Evolutionary conservation across 1,140 invertebrate species (phyloP).

Genomic region (Dendroctonus valens): DNA sequence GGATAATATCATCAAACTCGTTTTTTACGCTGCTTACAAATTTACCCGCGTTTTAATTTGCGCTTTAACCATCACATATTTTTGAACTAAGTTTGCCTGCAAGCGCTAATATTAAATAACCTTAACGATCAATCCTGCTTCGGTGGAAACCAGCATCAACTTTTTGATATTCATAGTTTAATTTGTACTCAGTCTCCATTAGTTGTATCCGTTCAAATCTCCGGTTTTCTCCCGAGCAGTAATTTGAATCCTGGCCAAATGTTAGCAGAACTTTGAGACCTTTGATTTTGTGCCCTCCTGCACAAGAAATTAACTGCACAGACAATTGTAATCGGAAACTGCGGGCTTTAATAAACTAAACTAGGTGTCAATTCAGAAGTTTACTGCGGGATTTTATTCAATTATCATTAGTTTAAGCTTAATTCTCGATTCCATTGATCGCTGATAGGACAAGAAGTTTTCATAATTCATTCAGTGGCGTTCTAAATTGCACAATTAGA

Average conservation of each 20-base stretch:
- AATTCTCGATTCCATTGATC: not conserved
- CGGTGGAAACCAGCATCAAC: no score
- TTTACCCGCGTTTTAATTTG: no score
- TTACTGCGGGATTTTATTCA: conserved; percentile 2
- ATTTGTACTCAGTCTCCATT: conserved; percentile 8
- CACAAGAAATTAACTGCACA: conserved; percentile 14
- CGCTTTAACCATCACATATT: no score
- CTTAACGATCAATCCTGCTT: no score
- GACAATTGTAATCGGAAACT: conserved; percentile 16
- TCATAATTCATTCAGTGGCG: not conserved
- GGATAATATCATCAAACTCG: not conserved
- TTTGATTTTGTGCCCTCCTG: conserved; percentile 7
- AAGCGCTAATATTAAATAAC: no score
- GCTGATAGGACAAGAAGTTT: not conserved
- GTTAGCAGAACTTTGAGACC: conserved; percentile 11
- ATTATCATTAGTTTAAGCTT: conserved; percentile 6
- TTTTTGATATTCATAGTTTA: conserved; percentile 12
- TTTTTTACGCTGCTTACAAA: no score
- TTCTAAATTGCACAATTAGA: no score
- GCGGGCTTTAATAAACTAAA: conserved; percentile 17
- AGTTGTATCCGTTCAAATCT: conserved; percentile 19
- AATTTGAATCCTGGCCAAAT: conserved; percentile 21
- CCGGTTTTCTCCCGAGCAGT: conserved; percentile 15
- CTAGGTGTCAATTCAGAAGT: conserved; percentile 9
- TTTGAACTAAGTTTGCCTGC: no score